Percentiles rank a stretch among this genome's conserved stretches.
Conservation (phyloP, 2,888 invertebrate genomes). For the Erebia ligea region DNA sequence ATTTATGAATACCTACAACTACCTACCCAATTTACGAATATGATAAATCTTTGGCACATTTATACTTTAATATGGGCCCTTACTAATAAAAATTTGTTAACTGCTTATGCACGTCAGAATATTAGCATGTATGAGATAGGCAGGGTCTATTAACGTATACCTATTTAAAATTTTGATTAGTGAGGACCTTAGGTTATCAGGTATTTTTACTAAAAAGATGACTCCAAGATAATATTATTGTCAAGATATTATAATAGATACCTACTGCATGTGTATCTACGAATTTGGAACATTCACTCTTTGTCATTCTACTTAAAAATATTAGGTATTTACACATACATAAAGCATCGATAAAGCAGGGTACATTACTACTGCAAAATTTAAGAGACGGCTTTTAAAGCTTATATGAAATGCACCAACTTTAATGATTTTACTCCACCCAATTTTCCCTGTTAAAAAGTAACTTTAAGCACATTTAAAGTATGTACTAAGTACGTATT, state of each 20-base stretch:
- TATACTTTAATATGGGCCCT: neutral
- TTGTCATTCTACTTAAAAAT: conserved; percentile 1
- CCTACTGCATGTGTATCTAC: conserved; percentile 9
- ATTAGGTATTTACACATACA: conserved; percentile 27
- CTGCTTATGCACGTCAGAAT: too few relatives aligned
- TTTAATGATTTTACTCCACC: neutral
- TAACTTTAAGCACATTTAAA: neutral
- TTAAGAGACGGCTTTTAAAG: conserved; percentile 39
- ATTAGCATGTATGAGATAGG: too few relatives aligned
- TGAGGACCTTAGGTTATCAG: conserved; percentile 21
- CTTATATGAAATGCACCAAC: conserved; percentile 42
- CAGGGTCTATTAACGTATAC: too few relatives aligned
- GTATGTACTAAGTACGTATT: neutral
- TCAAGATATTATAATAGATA: conserved; percentile 36
- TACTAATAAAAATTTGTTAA: too few relatives aligned
- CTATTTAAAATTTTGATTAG: too few relatives aligned
- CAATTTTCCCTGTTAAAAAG: neutral
- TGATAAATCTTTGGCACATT: conserved; percentile 52
- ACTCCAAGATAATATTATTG: conserved; percentile 45
- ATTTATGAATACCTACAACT: neutral
- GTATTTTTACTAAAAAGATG: conserved; percentile 36
- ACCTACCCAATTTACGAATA: neutral
- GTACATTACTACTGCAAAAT: conserved; percentile 23
- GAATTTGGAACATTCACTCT: neutral
- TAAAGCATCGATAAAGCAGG: conserved; percentile 9